A percentile compares a stretch with the other conserved stretches of the same genome.
Evolutionary conservation across 1,140 invertebrate genomes (phyloP).

Genomic region (Diorhabda carinulata): DNA sequence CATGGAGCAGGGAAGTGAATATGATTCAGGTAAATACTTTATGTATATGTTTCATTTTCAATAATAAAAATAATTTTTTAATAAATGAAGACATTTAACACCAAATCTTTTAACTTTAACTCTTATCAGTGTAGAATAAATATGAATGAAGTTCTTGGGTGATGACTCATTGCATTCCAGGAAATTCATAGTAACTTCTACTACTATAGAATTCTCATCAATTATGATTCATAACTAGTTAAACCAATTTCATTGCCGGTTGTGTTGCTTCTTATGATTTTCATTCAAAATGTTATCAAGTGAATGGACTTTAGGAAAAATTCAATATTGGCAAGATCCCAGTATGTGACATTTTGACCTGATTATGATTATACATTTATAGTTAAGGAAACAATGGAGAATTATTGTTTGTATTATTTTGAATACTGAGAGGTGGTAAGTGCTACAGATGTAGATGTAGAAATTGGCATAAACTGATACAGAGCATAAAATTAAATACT

Average conservation of each 20-base stretch:
- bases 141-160: slow-evolving; percentile 35
- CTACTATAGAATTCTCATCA: slow-evolving; percentile 35
- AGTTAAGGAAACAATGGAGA: too few relatives aligned
- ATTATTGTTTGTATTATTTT: too few relatives aligned
- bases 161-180: slow-evolving; percentile 35
- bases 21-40: slow-evolving; percentile 55
- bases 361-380: background rate
- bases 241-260: slow-evolving; percentile 28
- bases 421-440: background rate
- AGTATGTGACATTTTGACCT: slow-evolving; percentile 27
- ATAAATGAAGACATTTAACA: too few relatives aligned
- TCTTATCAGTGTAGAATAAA: too few relatives aligned
- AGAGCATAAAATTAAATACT: too few relatives aligned
- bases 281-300: slow-evolving; percentile 28
- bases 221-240: slow-evolving; percentile 34
- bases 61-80: too few relatives aligned
- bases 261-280: slow-evolving; percentile 24
- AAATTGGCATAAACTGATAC: too few relatives aligned
- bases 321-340: slow-evolving; percentile 44
- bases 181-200: slow-evolving; percentile 32
- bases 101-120: too few relatives aligned
- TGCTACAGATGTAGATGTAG: slow-evolving; percentile 5
- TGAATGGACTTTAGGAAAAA: slow-evolving; percentile 39
- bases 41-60: background rate
- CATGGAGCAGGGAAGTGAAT: slow-evolving; percentile 59